Conservation (phyloP, 2,888 invertebrate species). For the Morpho achilles region DNA sequence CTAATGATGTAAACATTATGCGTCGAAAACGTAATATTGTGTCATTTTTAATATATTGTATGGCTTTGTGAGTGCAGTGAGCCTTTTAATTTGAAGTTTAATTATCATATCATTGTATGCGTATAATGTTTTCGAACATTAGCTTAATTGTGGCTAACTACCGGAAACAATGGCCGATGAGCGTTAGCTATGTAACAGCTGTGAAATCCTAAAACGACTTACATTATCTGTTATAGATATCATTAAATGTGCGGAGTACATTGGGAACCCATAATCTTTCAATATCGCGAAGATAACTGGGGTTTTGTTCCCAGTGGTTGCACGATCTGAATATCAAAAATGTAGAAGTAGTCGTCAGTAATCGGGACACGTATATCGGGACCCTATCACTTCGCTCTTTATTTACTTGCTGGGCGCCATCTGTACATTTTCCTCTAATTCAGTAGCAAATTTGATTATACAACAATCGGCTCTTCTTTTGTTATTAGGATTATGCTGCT, state of each 20-base stretch:
- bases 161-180: no score
- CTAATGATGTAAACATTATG: no score
- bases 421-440: conserved; percentile 73
- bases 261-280: conserved; percentile 78
- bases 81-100: no score
- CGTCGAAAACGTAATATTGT: no score
- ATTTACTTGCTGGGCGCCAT: conserved; percentile 74
- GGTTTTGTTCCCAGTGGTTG: conserved; percentile 74
- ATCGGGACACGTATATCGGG: conserved; percentile 73
- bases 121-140: no score
- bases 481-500: not conserved
- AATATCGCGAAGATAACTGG: conserved; percentile 73
- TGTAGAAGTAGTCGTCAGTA: conserved; percentile 74
- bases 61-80: no score
- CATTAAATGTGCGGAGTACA: conserved; percentile 41
- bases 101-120: no score
- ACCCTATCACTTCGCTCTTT: conserved; percentile 78
- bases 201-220: conserved; percentile 1
- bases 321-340: conserved; percentile 78
- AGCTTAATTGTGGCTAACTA: no score
- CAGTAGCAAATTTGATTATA: conserved; percentile 50
- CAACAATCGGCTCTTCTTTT: conserved; percentile 2
- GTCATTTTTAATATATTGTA: no score
- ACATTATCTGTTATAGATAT: conserved; percentile 10
- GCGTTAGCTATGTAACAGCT: not conserved